phyloP scores from a whole-genome alignment of 2,888 invertebrate genomes.

The Lymantria monacha region DNA sequence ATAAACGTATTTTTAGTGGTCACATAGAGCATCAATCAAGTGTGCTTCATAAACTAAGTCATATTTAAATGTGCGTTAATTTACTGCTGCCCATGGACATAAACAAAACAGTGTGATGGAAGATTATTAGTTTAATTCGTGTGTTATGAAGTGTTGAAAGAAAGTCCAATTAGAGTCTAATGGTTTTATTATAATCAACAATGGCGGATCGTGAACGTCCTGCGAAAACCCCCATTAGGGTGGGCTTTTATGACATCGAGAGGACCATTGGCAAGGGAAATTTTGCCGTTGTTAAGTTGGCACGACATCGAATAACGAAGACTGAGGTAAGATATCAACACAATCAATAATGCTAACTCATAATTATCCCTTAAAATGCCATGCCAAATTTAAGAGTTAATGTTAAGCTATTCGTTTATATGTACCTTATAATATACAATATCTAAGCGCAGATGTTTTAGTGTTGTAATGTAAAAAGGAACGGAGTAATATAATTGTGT shows the following conservation, averaged over 20 bases:
- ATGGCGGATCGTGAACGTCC: constrained; percentile 83
- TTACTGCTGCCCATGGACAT: constrained; percentile 39
- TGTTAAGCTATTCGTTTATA: too few species aligned
- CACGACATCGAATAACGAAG: constrained; percentile 98
- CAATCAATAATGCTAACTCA: constrained; percentile 14
- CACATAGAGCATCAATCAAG: constrained; percentile 13
- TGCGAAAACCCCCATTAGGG: constrained; percentile 89
- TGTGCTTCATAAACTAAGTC: constrained; percentile 25
- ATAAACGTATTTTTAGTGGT: constrained; percentile 11
- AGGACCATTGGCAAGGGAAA: constrained; percentile 99
- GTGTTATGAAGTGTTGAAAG: constrained; percentile 45
- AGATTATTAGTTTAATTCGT: constrained; percentile 41
- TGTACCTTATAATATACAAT: too few species aligned
- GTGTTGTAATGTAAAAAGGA: too few species aligned
- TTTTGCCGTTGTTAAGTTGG: constrained; percentile 99
- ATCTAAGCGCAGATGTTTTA: too few species aligned
- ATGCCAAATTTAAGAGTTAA: too few species aligned
- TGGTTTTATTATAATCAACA: constrained; percentile 57
- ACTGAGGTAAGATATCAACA: constrained; percentile 90
- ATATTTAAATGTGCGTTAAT: constrained; percentile 19
- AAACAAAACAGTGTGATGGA: constrained; percentile 48
- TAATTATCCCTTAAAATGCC: neutral
- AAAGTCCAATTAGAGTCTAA: constrained; percentile 50
- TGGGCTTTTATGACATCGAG: constrained; percentile 99
- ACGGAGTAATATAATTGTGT: too few species aligned